These are phyloP conservation scores for Papilio xuthus DNA, from an alignment of 1,140 invertebrate species.

Conservation along the genomic window DNA sequence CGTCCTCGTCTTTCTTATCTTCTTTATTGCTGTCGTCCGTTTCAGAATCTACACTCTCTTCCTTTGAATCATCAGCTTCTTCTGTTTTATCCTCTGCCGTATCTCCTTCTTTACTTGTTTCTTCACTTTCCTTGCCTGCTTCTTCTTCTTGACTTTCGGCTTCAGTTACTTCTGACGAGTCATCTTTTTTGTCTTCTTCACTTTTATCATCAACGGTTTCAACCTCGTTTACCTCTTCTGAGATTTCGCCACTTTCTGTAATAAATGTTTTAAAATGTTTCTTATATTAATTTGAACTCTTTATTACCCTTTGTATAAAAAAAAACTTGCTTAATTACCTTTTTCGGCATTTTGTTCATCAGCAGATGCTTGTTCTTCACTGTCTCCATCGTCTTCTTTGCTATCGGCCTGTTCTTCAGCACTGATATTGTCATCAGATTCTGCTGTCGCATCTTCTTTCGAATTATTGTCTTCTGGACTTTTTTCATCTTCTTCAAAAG, in stretches of 20 bases:
- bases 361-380: conserved; percentile 66
- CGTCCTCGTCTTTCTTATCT: conserved; percentile 62
- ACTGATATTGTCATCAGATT: conserved; percentile 55
- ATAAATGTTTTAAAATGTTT: conserved; percentile 20
- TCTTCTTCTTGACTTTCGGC: conserved; percentile 55
- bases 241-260: conserved; percentile 68
- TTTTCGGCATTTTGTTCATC: conserved; percentile 68
- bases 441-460: conserved; percentile 66
- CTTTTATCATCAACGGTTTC: conserved; percentile 50
- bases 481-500: conserved; percentile 69
- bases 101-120: conserved; percentile 51
- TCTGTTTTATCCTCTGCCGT: conserved; percentile 57
- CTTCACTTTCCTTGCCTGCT: conserved; percentile 48
- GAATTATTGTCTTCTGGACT: conserved; percentile 64
- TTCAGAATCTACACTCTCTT: conserved; percentile 52
- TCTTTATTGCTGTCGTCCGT: conserved; percentile 67
- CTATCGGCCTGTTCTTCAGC: conserved; percentile 52
- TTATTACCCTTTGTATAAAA: background rate
- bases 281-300: background rate
- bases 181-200: conserved; percentile 53
- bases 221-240: conserved; percentile 56
- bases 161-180: conserved; percentile 46
- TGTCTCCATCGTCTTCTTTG: conserved; percentile 64
- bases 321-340: conserved; percentile 44
- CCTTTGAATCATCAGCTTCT: conserved; percentile 52